A percentile compares a stretch with the other conserved stretches of the same genome.
Conservation (phyloP, 2,113 vertebrate genomes). For the Sceloporus tristichus region DNA sequence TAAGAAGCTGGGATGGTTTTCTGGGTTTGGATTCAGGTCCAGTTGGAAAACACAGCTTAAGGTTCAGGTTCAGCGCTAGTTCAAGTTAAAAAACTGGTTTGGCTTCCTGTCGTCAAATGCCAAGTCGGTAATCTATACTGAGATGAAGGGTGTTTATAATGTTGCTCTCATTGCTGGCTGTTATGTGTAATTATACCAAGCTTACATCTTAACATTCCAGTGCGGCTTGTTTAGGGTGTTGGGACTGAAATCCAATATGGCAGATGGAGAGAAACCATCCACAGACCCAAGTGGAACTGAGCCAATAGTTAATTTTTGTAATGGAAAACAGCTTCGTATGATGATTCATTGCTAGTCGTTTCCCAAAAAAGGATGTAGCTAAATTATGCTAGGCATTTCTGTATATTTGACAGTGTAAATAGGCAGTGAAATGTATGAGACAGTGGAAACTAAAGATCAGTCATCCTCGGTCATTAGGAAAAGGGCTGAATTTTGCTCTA, state of each 20-base stretch:
- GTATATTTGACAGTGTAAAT: background rate
- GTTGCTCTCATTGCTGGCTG: slow-evolving; percentile 29
- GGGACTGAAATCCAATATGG: slow-evolving; percentile 19
- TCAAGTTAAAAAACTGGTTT: slow-evolving; percentile 30
- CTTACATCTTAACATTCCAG: background rate
- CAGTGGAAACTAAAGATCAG: background rate
- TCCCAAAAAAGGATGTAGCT: background rate
- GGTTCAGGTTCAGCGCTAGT: slow-evolving; percentile 23
- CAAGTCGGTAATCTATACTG: slow-evolving; percentile 8
- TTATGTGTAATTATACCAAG: background rate
- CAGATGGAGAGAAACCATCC: background rate
- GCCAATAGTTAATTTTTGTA: no score
- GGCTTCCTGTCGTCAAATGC: slow-evolving; percentile 16
- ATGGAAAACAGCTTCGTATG: background rate
- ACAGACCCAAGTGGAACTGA: background rate
- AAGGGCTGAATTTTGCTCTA: background rate
- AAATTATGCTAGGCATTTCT: background rate
- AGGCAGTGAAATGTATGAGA: background rate
- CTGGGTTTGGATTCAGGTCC: slow-evolving; percentile 6
- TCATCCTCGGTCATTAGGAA: background rate
- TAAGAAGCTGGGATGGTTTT: background rate
- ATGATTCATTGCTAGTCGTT: background rate
- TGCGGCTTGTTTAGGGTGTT: slow-evolving; percentile 20
- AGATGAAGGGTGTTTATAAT: slow-evolving; percentile 35
- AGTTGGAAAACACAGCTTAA: slow-evolving; percentile 4